These are phyloP conservation scores for Callipepla californica DNA, from an alignment of 2,113 vertebrate genomes.

Conservation along the genomic window DNA sequence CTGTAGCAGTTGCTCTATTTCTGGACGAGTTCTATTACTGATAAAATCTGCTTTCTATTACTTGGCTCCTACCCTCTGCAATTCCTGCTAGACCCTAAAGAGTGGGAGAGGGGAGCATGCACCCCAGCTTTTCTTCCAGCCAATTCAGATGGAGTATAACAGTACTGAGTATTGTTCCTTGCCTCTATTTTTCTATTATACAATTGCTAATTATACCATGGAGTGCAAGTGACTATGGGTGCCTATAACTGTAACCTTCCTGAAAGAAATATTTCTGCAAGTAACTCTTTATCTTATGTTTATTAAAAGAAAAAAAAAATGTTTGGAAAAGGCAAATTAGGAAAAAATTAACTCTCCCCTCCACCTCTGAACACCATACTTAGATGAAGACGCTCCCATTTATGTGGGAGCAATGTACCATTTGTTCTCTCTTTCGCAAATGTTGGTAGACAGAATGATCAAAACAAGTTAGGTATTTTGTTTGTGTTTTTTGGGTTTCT, in stretches of 20 bases:
- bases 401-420: neutral
- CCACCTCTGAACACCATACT: no score
- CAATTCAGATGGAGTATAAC: neutral
- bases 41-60: slow-evolving; percentile 1
- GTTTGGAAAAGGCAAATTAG: neutral
- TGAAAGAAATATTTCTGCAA: neutral
- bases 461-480: neutral
- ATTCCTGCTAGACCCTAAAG: neutral
- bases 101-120: neutral
- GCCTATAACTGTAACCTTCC: neutral
- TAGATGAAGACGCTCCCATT: neutral
- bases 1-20: neutral
- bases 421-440: neutral
- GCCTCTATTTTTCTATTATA: neutral
- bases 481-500: no score
- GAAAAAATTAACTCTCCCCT: neutral
- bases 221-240: neutral
- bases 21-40: neutral
- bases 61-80: neutral
- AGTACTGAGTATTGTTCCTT: neutral
- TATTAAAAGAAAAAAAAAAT: neutral
- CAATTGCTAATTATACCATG: neutral
- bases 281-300: neutral
- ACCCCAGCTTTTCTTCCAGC: neutral
- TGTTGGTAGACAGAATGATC: neutral